Percentiles rank a stretch among this genome's conserved stretches.
phyloP scores from a whole-genome alignment of 2,888 invertebrate species.

The Pseudococcus longispinus region DNA sequence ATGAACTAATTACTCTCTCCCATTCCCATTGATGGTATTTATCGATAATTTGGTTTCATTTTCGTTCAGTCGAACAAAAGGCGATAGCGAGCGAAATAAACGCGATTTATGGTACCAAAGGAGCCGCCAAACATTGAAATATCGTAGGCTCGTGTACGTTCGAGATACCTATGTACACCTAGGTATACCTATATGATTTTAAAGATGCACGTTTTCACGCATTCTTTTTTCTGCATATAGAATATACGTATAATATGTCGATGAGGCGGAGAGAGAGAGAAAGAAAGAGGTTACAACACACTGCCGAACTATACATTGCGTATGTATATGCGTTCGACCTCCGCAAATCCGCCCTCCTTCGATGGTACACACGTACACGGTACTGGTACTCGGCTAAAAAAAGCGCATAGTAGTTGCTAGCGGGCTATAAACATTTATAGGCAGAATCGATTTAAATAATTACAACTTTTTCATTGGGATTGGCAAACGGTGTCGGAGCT shows the following conservation, averaged over 20 bases:
- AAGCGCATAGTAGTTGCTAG: constrained; percentile 49
- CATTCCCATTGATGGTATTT: constrained; percentile 8
- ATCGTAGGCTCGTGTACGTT: background rate
- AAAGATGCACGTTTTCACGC: constrained; percentile 23
- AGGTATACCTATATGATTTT: background rate
- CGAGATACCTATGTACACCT: background rate
- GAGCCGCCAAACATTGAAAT: background rate
- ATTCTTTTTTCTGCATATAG: constrained; percentile 17
- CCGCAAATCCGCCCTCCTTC: constrained; percentile 51
- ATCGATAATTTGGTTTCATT: constrained; percentile 15
- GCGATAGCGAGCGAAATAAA: background rate
- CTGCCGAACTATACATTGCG: constrained; percentile 27
- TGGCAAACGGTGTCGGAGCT: constrained; percentile 42
- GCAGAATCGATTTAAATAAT: constrained; percentile 53
- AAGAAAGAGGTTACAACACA: constrained; percentile 44
- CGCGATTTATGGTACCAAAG: background rate
- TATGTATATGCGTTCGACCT: constrained; percentile 26
- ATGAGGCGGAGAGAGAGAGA: background rate
- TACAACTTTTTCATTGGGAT: constrained; percentile 51
- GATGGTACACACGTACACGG: background rate
- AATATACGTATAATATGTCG: background rate
- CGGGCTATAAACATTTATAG: constrained; percentile 45
- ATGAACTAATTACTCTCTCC: constrained; percentile 20
- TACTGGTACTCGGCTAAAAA: constrained; percentile 9
- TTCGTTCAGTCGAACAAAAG: constrained; percentile 8